phyloP scores from a whole-genome alignment of 2,888 invertebrate genomes.

The Lasioglossum zephyrum region DNA sequence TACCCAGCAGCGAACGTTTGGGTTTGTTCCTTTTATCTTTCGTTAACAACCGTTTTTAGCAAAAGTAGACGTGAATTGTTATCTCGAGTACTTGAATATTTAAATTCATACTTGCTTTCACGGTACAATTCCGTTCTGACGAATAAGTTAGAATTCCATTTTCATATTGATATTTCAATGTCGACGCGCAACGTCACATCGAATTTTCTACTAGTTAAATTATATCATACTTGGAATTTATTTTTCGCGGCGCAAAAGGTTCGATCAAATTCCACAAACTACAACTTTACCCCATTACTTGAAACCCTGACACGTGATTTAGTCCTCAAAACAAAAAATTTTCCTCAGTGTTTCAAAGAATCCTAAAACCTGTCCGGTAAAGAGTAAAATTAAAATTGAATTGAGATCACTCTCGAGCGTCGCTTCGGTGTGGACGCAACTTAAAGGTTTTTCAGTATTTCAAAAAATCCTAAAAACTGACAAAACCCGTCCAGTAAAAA shows the following conservation, averaged over 20 bases:
- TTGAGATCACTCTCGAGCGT: too few species aligned
- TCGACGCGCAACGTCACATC: background rate
- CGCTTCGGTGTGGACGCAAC: too few species aligned
- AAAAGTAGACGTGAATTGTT: background rate
- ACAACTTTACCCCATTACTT: background rate
- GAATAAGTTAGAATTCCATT: constrained; percentile 3
- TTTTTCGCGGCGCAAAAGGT: too few species aligned
- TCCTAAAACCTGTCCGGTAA: too few species aligned
- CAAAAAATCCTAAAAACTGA: too few species aligned
- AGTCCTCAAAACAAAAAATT: background rate
- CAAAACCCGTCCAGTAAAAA: too few species aligned
- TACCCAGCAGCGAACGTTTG: background rate
- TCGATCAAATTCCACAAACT: too few species aligned
- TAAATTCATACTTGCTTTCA: background rate
- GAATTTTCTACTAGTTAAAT: background rate
- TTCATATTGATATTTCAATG: background rate
- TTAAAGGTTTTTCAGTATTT: too few species aligned
- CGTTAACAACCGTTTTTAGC: background rate
- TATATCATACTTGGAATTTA: background rate
- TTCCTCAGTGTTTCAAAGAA: too few species aligned
- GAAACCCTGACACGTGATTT: background rate
- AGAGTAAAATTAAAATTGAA: too few species aligned
- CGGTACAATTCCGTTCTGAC: background rate
- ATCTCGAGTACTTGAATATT: background rate
- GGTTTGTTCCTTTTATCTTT: background rate